Evolutionary conservation across 2,888 invertebrate species (phyloP), one percentile per base, ranked within the genome.

Genomic region (Melieria picta): DNA sequence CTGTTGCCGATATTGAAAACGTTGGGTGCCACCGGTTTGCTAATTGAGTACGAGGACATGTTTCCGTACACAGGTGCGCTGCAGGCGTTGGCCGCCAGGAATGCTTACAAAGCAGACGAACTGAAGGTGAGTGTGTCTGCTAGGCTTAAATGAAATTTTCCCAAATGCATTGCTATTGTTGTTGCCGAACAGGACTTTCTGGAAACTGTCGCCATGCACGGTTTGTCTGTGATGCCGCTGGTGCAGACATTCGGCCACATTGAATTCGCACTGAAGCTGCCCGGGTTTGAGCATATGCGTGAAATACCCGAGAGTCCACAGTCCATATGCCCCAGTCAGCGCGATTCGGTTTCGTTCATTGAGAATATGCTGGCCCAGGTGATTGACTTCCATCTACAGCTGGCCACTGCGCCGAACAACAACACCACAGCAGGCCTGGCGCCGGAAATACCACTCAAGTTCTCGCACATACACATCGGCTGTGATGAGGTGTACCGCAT

Each of bases 31-130:
- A 94, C 93, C 6, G 94, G 94, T 0, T 84, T 94, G 63, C 82
- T 93, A 30, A 84, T 92, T 76, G 94, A 94, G 84, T 94, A 93
- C 88, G 94, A 94, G 86, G 94, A 94, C 81, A 93, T 93, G 91
- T 94, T 94, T 85, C 94, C 94, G 0, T 94, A 91, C 85, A 87
- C 85, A 63, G 92, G 91, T 1, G 80, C 83, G 1, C 83, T 94
- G 52, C 88, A 89, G 80, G 86, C 83, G 74, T 88, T 89, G 72
- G 86, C 88, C 70, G 91, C 89, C 0, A 87, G 87, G 79, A 91
- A 89, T 86, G 91, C 92, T 9, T 86, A 86, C 77, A 83, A 81
- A 69, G 76, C 80, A 48, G 83, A 80, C 9, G 87, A 86, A 69
- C 75, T 86, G 10, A 83, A 81, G 80, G 86, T 86, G 73, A 10